phyloP scores from a whole-genome alignment of 1,140 invertebrate genomes.

The Lucilia sericata region DNA sequence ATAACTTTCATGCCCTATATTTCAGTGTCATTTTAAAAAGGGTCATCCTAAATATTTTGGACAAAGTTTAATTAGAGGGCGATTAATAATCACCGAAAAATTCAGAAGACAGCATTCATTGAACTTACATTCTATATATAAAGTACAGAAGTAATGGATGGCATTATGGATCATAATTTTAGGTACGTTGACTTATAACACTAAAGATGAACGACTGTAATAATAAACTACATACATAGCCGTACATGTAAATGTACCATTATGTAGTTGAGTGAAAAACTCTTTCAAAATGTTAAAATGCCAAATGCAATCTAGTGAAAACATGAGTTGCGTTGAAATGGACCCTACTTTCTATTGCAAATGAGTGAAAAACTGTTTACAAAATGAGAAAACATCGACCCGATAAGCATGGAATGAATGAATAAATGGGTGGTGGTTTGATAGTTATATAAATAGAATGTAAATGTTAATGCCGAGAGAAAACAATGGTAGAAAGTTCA shows the following conservation, averaged over 20 bases:
- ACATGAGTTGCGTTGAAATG: constrained; percentile 31
- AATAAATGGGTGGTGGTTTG: no score
- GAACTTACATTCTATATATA: no score
- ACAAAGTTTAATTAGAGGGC: no score
- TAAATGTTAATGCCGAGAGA: background rate
- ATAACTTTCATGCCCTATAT: no score
- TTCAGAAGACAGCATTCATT: no score
- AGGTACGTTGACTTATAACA: no score
- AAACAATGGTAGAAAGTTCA: background rate
- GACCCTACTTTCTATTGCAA: background rate
- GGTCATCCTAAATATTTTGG: no score
- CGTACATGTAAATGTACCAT: background rate
- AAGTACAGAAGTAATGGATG: no score
- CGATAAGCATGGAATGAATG: background rate
- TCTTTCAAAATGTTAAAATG: background rate
- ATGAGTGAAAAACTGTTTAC: background rate
- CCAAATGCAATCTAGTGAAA: constrained; percentile 36
- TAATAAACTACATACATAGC: background rate
- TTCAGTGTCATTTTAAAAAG: no score
- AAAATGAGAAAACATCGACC: background rate
- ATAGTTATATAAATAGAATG: background rate
- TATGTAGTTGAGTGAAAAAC: background rate
- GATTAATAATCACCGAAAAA: no score
- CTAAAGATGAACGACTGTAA: no score
- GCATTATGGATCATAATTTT: no score